phyloP scores from a whole-genome alignment of 2,797 vertebrate species.

The Crocidura indochinensis region DNA sequence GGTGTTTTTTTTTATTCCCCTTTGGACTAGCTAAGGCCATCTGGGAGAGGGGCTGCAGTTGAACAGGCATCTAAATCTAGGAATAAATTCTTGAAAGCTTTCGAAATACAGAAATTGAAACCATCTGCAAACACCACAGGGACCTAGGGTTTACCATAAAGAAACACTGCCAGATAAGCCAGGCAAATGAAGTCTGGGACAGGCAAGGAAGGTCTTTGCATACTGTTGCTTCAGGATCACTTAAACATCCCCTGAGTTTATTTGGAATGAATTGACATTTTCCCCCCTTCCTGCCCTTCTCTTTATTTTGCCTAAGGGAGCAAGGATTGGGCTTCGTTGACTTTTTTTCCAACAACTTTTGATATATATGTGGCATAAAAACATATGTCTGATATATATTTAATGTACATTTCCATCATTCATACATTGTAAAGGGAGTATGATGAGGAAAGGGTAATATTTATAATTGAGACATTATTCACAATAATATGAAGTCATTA shows the following conservation, averaged over 20 bases:
- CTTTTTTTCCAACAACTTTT: not conserved
- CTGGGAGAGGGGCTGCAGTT: constrained; percentile 62
- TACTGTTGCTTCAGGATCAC: not conserved
- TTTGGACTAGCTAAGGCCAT: constrained; percentile 51
- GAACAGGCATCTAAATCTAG: constrained; percentile 82
- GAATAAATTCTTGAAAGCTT: constrained; percentile 88
- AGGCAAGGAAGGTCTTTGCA: constrained; percentile 59
- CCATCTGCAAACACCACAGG: constrained; percentile 82
- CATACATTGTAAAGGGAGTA: not conserved
- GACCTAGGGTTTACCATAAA: constrained; percentile 74
- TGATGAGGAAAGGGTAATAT: not conserved
- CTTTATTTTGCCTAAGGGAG: constrained; percentile 27
- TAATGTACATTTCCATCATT: not conserved
- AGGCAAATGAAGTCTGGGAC: constrained; percentile 64
- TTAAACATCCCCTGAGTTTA: not conserved
- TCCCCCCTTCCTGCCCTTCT: not conserved
- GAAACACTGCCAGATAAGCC: constrained; percentile 82
- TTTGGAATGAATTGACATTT: too few species aligned
- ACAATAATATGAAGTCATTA: not conserved
- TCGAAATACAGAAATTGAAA: constrained; percentile 87
- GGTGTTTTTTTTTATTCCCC: not conserved
- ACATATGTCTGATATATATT: too few species aligned
- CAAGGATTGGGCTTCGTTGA: not conserved
- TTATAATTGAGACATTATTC: too few species aligned
- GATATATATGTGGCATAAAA: too few species aligned